These are phyloP conservation scores for Megaustenia siamemsis DNA, from an alignment of 2,888 invertebrate species.

Conservation along the genomic window DNA sequence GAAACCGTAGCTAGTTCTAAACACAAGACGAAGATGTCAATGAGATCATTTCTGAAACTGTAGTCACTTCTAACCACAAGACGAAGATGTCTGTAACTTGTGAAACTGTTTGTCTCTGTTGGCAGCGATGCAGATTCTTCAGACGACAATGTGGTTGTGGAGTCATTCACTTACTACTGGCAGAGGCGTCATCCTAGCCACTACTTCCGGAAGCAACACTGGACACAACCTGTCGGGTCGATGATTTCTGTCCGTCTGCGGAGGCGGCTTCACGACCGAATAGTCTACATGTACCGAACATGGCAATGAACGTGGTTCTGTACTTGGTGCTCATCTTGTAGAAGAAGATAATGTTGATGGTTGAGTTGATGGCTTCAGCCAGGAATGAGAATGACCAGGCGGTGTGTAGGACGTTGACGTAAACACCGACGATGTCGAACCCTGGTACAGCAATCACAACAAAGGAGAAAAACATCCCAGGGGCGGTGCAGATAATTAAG, in stretches of 20 bases:
- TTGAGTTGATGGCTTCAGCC: conserved; percentile 12
- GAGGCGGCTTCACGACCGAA: neutral
- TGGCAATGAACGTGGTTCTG: neutral
- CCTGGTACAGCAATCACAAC: neutral
- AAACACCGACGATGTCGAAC: neutral
- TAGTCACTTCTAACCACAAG: too few relatives aligned
- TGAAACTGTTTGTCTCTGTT: too few relatives aligned
- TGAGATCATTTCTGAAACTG: too few relatives aligned
- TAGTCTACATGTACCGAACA: neutral
- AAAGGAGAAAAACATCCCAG: neutral
- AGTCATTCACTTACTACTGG: too few relatives aligned
- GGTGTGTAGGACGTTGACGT: neutral
- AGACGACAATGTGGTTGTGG: too few relatives aligned
- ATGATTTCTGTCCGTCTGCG: neutral
- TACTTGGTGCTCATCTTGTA: conserved; percentile 23
- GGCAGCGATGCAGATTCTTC: too few relatives aligned
- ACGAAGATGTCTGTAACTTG: too few relatives aligned
- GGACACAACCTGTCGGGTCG: neutral
- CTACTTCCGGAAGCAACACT: neutral
- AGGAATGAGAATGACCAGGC: neutral
- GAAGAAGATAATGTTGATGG: conserved; percentile 9
- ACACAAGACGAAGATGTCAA: too few relatives aligned
- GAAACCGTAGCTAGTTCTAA: too few relatives aligned
- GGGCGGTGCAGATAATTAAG: neutral
- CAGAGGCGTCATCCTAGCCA: neutral